Evolutionary conservation across 2,797 vertebrate genomes (phyloP).

Genomic region (Ctenochaetus hawaiiensis): DNA sequence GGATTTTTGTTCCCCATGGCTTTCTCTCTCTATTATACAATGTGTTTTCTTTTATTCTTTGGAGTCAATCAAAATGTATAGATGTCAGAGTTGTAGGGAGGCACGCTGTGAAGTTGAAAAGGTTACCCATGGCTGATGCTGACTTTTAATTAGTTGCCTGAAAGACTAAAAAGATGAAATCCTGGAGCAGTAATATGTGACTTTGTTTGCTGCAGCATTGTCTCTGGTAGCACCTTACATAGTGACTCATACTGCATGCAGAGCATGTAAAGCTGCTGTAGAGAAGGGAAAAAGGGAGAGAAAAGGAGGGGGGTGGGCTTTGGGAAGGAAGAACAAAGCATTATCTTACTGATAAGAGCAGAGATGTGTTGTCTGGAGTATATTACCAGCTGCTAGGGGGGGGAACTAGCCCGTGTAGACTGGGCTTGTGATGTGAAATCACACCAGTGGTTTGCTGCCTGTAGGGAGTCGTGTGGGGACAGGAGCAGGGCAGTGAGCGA

Average conservation of each 20-base stretch:
- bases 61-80: not conserved
- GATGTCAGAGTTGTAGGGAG: not conserved
- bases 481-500: constrained; percentile 46
- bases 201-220: constrained; percentile 56
- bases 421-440: constrained; percentile 59
- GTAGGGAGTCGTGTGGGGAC: constrained; percentile 46
- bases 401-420: constrained; percentile 43
- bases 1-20: not conserved
- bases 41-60: not conserved
- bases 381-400: constrained; percentile 61
- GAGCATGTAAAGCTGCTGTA: constrained; percentile 39
- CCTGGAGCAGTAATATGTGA: constrained; percentile 20
- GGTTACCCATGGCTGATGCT: constrained; percentile 23
- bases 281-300: constrained; percentile 1
- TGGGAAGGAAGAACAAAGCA: constrained; percentile 34
- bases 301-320: constrained; percentile 1
- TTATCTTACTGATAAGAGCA: constrained; percentile 62
- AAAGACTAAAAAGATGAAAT: constrained; percentile 46
- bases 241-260: constrained; percentile 56
- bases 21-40: not conserved
- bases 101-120: not conserved
- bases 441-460: constrained; percentile 49
- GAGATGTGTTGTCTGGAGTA: constrained; percentile 59
- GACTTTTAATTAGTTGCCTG: constrained; percentile 52
- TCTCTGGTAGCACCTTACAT: constrained; percentile 51